Base-by-base conservation (phyloP, 2,888 invertebrate species). In the Ypsolopha scabrella region DNA sequence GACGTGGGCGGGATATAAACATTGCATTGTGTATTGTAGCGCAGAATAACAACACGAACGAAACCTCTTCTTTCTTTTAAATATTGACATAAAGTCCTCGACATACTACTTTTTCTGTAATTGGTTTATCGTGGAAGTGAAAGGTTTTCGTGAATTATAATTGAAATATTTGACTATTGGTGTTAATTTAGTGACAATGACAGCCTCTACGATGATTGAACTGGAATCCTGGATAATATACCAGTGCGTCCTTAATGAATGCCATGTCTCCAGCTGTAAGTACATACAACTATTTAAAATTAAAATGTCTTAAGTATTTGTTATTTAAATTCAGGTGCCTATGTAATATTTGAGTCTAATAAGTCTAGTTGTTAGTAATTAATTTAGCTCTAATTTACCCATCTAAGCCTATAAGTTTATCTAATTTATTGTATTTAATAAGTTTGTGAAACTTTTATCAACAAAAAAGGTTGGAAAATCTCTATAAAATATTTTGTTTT, bases 181-280 rank as follows among this genome's bases (percentile, higher is more conserved):
- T 41, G 43, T 41, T 51, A 53, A 54, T 60, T 60, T 57, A 57
- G 57, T 67, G 64, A 59, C 61, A 80, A 86, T 86, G 86, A 86
- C 86, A 65, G 86, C 86, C 62, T 83, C 86, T 62, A 83, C 90
- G 41, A 88, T 90, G 80, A 88, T 90, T 61, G 91, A 91, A 72
- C 69, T 91, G 71, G 91, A 91, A 71, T 89, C 90, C 71, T 91
- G 91, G 91, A 82, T 91, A 63, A 89, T 90, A 72, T 91, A 91
- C 75, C 91, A 91, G 65, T 91, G 90, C 76, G 89, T 91, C 60
- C 86, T 89, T 63, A 90, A 89, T 62, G 90, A 91, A 77, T 90
- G 90, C 72, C 89, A 89, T 77, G 87, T 90, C 59, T 90, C 90
- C 63, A 85, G 89, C 64, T 91, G 91, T 91, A 83, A 88, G 91